A percentile compares a stretch with the other conserved stretches of the same genome.
Evolutionary conservation across 2,113 vertebrate genomes (phyloP).

Genomic region (Phoxinus phoxinus): DNA sequence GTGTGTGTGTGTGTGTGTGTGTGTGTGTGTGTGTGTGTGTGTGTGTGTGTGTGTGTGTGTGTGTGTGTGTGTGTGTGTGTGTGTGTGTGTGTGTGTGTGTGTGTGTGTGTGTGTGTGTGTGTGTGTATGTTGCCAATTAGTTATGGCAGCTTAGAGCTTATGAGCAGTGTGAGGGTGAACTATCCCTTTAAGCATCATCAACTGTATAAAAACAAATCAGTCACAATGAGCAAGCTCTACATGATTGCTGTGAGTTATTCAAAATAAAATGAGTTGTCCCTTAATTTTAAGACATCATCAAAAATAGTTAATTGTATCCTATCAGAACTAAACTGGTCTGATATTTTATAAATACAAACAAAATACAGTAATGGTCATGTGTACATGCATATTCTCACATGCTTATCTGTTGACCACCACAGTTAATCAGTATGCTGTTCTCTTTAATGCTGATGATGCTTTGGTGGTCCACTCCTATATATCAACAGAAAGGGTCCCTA

Average conservation of each 20-base stretch:
- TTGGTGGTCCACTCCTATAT: constrained; percentile 73
- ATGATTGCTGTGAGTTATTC: not conserved
- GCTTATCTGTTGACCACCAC: constrained; percentile 56
- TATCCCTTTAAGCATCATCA: constrained; percentile 68
- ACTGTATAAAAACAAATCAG: constrained; percentile 62
- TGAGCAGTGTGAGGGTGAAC: constrained; percentile 77
- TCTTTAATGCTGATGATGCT: constrained; percentile 77
- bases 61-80: too few relatives aligned
- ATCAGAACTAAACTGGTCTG: not conserved
- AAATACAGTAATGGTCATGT: constrained; percentile 45
- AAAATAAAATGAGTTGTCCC: not conserved
- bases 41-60: too few relatives aligned
- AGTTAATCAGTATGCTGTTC: constrained; percentile 67
- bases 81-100: too few relatives aligned
- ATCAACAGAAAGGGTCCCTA: constrained; percentile 82
- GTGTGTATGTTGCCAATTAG: constrained; percentile 59
- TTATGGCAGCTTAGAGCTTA: constrained; percentile 77
- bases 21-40: too few relatives aligned
- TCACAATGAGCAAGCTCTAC: not conserved
- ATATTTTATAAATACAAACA: constrained; percentile 15
- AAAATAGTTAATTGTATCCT: too few relatives aligned
- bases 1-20: too few relatives aligned
- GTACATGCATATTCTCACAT: constrained; percentile 44
- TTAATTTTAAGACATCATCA: not conserved
- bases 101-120: not conserved